Evolutionary conservation across 2,888 invertebrate genomes (phyloP), one percentile per base, ranked within the genome.

Genomic region (Athalia rosae): DNA sequence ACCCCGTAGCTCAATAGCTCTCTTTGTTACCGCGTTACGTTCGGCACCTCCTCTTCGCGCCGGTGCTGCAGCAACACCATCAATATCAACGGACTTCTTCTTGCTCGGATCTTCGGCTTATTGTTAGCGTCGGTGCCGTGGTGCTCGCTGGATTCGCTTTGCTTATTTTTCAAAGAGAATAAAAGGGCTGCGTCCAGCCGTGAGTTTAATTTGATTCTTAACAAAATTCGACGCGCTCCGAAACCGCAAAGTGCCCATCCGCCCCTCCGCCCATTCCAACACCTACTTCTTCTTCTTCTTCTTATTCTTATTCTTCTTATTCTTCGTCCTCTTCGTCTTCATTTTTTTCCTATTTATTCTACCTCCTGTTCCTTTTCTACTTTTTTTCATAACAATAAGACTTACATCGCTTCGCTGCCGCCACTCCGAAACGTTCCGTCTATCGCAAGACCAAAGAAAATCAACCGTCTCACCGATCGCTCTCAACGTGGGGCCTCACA

Each of bases 201-300:
- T 84, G 86, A 87, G 87, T 87, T 87, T 87, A 87, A 87, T 87
- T 87, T 87, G 86, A 87, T 87, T 87, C 87, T 87, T 86, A 87
- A 87, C 82, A 87, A 87, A 87, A 87, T 87, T 87, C 86, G 87
- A 87, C 87, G 87, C 85, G 85, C 84, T 86, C 61, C 48, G 74
- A 59, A 62, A 74, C 74, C 74, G 74, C 74, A 62, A 74, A 59
- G 74, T 71, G 71, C 71, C 71, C 71, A 71, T 71, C 71, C 71
- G 71, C 71, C 71, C 56, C 71, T 71, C 71, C 71, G 71, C 71
- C 71, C 71, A 71, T 71, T 58, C 71, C 71, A 45, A 71, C 71
- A 58, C 71, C 71, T 71, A 13, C 58, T 58, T 45, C 71, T 41
- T 56, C 69, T 58, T 58, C 28, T 28, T 28, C 28, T n/a, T n/a